Base-by-base conservation (phyloP, 2,113 vertebrate species). In the Melanostigma gelatinosum region DNA sequence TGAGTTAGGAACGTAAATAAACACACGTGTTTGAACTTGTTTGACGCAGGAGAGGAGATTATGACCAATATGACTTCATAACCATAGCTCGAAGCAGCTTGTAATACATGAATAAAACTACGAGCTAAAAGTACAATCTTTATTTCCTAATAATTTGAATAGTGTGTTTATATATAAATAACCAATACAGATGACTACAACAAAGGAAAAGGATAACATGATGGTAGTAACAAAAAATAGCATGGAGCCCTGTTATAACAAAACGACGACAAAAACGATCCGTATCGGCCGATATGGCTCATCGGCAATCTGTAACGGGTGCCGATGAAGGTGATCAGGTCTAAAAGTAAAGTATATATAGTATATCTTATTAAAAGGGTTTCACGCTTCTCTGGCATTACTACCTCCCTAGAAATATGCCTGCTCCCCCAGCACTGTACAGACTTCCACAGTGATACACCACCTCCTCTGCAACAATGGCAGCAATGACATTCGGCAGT, bases 311-410 rank as follows among this genome's bases (percentile, higher is more conserved):
- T 6, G 50, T 54, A n/a, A n/a, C 9, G 20, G 22, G 20, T 54
- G 50, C 20, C 22, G 8, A 22, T 22, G 20, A 52, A 22, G 50
- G 48, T 4, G 13, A 52, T 52, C 8, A 1, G 50, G 7, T 52
- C 50, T n/a, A 54, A 54, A n/a, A n/a, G 52, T 24, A 55, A 24
- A 55, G 24, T 57, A 57, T 24, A n/a, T 11, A 9, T 4, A 55
- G 22, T 54, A 54, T 29, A 75, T 52, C 65, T 82, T 67, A 88
- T 87, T 80, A 82, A 78, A 46, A 70, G n/a, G n/a, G 38, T 64
- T 79, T 74, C 72, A 52, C 76, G 64, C 58, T 34, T 72, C 69
- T 77, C 22, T 60, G 32, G 38, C 66, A 72, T 76, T 69, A 75
- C 63, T 54, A 44, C 72, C 55, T 76, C 67, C 44, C 71, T 54